Conservation (phyloP, 2,113 vertebrate genomes). For the Notechis scutatus region DNA sequence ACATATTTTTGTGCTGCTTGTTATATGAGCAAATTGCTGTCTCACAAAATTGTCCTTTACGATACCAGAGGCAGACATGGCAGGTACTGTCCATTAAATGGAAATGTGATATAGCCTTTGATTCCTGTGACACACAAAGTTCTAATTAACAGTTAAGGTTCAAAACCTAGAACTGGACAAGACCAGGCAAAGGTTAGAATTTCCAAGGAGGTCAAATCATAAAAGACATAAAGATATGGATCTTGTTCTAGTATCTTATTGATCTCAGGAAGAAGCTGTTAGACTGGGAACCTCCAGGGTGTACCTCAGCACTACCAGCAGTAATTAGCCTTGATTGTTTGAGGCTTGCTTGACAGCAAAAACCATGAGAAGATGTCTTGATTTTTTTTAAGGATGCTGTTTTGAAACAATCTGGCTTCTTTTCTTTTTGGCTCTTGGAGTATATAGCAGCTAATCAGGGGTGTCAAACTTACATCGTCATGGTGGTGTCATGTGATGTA, state of each 20-base stretch:
- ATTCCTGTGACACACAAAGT: not conserved
- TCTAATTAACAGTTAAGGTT: not conserved
- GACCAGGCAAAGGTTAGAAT: not conserved
- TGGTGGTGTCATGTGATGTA: no score
- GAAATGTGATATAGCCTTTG: not conserved
- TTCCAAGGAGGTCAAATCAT: not conserved
- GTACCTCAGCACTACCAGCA: not conserved
- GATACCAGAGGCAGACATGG: not conserved
- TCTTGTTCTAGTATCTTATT: not conserved
- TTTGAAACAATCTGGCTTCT: not conserved
- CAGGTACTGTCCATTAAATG: not conserved
- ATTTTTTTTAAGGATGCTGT: not conserved
- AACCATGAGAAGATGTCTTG: not conserved
- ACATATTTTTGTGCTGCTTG: not conserved
- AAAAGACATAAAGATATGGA: not conserved
- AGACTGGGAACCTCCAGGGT: not conserved
- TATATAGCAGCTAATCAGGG: not conserved
- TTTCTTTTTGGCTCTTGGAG: not conserved
- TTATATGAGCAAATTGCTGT: not conserved
- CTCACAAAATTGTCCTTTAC: not conserved
- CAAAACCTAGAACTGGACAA: not conserved
- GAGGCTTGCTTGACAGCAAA: not conserved
- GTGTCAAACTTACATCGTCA: no score
- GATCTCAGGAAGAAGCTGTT: not conserved
- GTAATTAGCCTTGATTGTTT: not conserved